These are phyloP conservation scores for Helarctos malayanus DNA, from an alignment of 2,797 vertebrate species.

Conservation along the genomic window DNA sequence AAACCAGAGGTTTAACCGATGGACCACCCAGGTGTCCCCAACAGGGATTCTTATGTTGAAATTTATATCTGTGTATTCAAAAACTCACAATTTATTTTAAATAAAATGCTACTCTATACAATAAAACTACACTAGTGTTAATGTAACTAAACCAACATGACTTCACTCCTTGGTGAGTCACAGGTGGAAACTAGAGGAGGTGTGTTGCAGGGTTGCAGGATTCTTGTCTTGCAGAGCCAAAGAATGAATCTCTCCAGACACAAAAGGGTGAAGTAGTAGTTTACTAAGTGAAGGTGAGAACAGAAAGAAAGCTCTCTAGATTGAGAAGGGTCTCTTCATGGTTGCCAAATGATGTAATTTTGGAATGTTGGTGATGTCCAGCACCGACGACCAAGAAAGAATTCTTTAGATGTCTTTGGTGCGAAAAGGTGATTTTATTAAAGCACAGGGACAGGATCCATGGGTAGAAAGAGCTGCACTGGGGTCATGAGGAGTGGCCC, in stretches of 20 bases:
- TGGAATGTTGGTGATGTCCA: background rate
- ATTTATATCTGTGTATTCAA: background rate
- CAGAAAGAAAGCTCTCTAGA: background rate
- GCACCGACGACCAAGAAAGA: background rate
- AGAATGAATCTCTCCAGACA: background rate
- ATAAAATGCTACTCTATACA: background rate
- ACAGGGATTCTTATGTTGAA: background rate
- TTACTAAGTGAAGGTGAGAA: background rate
- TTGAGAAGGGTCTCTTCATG: background rate
- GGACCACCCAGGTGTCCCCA: background rate
- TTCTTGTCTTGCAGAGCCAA: background rate
- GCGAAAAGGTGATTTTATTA: background rate
- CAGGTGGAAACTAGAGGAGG: background rate
- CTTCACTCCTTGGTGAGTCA: background rate
- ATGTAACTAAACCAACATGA: background rate
- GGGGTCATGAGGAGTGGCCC: background rate
- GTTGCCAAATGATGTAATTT: background rate
- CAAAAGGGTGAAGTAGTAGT: background rate
- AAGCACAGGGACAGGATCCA: background rate
- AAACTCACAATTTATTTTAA: background rate
- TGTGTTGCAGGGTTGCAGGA: background rate
- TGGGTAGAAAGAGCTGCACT: background rate
- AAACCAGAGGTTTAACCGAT: too few relatives aligned
- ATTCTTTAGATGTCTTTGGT: background rate
- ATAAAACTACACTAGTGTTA: background rate